Base-by-base conservation (phyloP, 2,113 vertebrate genomes). In the Aspiorhynchus laticeps region DNA sequence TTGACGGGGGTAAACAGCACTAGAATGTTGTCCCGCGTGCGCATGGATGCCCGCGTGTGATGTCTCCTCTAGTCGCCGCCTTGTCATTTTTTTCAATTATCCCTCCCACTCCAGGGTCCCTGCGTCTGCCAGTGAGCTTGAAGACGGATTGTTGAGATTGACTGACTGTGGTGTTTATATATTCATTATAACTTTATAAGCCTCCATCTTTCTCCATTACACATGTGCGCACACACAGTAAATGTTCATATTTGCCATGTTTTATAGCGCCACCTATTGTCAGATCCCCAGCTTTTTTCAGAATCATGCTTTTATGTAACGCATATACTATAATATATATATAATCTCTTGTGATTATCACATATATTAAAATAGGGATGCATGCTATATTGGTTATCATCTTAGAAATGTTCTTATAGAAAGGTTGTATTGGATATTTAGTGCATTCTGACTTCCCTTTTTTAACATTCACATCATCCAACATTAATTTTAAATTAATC, bases 51-150 rank as follows among this genome's bases (percentile, higher is more conserved):
- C 85, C 74, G 86, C 84, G 83, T 87, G 43, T 78, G 33, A 87
- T 81, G 90, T 82, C 87, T 91, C 88, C 91, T 94, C 89, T 82
- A 91, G 88, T 89, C 80, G 88, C 91, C 92, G 92, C 90, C 91
- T 92, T 94, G 94, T 95, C 94, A 94, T 95, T 93, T 95, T 73
- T 95, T 95, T 95, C 94, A 95, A 94, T 95, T 94, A 95, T 94
- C 94, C 89, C 82, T 79, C 51, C 51, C 69, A 61, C 77, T 86
- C 78, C 77, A 51, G 73, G 61, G 61, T 92, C 93, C 91, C 93
- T 89, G 88, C 88, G 87, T 48, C 87, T 90, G 88, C 90, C 91
- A 69, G 71, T 90, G 91, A 93, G 93, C 90, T 90, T 87, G 59
- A 90, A 91, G 91, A 89, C 86, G 87, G 90, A 93, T 94, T 92